Evolutionary conservation across 2,888 invertebrate genomes (phyloP), one percentile per base, ranked within the genome.

Genomic region (Acanthacorydalis orientalis): DNA sequence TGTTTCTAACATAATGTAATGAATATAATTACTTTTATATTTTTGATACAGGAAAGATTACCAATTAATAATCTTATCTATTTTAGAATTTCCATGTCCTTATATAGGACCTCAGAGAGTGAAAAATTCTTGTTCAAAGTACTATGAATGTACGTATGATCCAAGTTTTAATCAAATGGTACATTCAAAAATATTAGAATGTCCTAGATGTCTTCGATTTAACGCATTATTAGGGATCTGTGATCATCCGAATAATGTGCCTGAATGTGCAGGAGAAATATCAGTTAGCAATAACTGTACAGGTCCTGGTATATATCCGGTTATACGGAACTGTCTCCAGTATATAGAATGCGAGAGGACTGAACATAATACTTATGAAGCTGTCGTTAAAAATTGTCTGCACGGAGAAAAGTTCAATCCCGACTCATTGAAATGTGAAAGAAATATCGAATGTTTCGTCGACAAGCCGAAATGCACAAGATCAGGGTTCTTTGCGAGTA

Each of bases 131-230:
- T 61, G 61, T 48, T 54, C 52, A 7, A 31, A 51, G 15, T 57
- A 58, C 49, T 56, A 58, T 47, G 46, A 54, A 34, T 60, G 60
- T 49, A 43, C 48, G 10, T 52, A 51, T 40, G 53, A 52, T 31
- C 42, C 48, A 31, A 14, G 46, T 14, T 54, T 54, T 42, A 39
- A 48, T 16, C 50, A 51, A 46, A 34, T 52, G 7, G 32, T 55
- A 14, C 44, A 49, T 11, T 47, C 53, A 11, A 45, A 48, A 40
- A 49, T 54, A 12, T 14, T 52, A 4, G 49, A 49, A 38, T 61
- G 61, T 51, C 56, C 56, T 8, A 50, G 51, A 14, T 61, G 61
- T 48, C 52, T 57, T 9, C 55, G 61, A 51, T 60, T 60, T 40
- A 61, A 61, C 45, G 53, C 54, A 7, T 38, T 50, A 34, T 45